phyloP scores from a whole-genome alignment of 2,113 vertebrate species.

The Alces alces region DNA sequence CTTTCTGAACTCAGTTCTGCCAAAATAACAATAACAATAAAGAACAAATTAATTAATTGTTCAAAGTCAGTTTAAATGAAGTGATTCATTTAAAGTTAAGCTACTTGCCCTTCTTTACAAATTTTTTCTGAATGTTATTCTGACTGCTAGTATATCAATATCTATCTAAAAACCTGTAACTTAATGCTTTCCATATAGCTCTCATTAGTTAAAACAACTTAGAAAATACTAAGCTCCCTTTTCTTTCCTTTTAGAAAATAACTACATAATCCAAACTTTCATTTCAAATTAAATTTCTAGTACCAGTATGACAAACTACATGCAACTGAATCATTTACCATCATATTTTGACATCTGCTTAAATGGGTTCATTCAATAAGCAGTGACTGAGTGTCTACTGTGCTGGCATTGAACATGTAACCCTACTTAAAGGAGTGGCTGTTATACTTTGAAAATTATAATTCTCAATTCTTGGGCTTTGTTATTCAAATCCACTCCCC shows the following conservation, averaged over 20 bases:
- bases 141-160: neutral
- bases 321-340: neutral
- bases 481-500: neutral
- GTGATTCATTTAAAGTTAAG: slow-evolving; percentile 1
- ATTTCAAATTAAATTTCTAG: neutral
- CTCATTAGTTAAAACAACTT: neutral
- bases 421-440: neutral
- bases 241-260: neutral
- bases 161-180: neutral
- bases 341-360: neutral
- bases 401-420: neutral
- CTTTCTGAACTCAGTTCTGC: slow-evolving; percentile 96
- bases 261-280: neutral
- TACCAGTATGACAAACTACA: neutral
- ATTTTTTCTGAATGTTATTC: neutral
- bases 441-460: neutral
- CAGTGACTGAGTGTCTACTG: neutral
- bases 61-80: slow-evolving; percentile 32
- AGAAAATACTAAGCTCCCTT: neutral
- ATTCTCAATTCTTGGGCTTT: neutral
- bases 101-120: neutral
- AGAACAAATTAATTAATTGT: neutral
- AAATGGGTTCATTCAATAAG: neutral
- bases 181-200: neutral
- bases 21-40: slow-evolving; percentile 72